These are phyloP conservation scores for Caenorhabditis remanei DNA, from an alignment of 1,140 invertebrate species.

Conservation along the genomic window DNA sequence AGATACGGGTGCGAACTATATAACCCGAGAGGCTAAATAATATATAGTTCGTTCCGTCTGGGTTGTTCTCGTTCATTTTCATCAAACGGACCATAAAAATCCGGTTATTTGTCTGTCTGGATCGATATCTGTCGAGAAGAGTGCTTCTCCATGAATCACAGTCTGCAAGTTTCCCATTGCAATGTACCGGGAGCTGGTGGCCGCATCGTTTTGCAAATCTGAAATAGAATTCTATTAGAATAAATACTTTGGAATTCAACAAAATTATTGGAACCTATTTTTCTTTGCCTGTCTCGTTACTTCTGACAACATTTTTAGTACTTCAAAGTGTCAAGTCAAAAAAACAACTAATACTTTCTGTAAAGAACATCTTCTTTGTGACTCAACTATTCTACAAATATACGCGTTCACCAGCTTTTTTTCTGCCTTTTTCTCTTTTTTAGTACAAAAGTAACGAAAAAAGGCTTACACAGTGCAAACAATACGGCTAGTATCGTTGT, in stretches of 20 bases:
- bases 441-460: not conserved
- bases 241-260: not conserved
- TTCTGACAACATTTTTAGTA: no score
- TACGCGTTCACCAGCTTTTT: not conserved
- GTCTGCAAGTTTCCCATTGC: constrained; percentile 42
- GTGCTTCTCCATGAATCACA: constrained; percentile 37
- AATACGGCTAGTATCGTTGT: constrained; percentile 26
- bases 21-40: no score
- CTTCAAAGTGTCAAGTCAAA: no score
- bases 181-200: not conserved
- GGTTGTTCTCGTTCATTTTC: not conserved
- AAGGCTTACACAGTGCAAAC: constrained; percentile 44
- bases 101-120: not conserved
- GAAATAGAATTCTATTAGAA: not conserved
- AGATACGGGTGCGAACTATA: no score
- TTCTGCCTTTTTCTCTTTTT: not conserved
- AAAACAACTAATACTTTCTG: no score
- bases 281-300: no score
- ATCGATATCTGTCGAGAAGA: constrained; percentile 30
- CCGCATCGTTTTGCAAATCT: not conserved
- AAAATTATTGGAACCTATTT: no score
- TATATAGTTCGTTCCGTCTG: not conserved
- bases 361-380: no score
- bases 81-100: constrained; percentile 17
- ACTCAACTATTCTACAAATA: no score